Percentiles rank a stretch among this genome's conserved stretches.
phyloP scores from a whole-genome alignment of 2,797 vertebrate genomes.

The Aphelocoma californica region DNA sequence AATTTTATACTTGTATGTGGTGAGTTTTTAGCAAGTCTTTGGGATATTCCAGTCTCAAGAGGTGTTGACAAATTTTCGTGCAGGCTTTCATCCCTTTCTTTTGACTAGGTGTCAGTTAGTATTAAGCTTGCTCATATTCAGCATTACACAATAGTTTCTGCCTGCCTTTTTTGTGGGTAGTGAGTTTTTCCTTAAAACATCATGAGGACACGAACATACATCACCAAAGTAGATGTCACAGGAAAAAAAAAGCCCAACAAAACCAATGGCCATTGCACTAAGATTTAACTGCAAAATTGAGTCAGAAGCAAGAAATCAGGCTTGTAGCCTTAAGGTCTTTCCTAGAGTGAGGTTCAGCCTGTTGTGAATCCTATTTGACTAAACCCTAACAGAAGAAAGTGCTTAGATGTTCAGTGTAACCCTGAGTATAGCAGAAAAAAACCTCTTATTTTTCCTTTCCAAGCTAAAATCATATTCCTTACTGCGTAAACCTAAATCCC shows the following conservation, averaged over 20 bases:
- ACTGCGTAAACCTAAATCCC: background rate
- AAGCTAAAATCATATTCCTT: background rate
- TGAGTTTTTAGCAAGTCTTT: slow-evolving; percentile 5
- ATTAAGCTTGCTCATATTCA: background rate
- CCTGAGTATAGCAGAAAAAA: background rate
- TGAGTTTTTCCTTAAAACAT: background rate
- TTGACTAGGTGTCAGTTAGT: background rate
- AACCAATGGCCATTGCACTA: background rate
- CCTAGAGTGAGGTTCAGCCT: background rate
- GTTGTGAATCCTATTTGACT: background rate
- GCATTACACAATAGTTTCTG: background rate
- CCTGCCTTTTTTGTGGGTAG: background rate
- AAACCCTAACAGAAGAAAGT: background rate
- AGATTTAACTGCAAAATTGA: background rate
- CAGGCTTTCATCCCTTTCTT: background rate
- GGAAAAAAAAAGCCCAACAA: background rate
- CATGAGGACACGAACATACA: background rate
- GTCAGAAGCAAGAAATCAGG: background rate
- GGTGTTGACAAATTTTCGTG: background rate
- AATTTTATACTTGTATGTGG: background rate
- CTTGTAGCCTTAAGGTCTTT: background rate
- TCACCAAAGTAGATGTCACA: background rate
- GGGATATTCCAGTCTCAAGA: background rate
- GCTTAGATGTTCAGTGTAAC: background rate
- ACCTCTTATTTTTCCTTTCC: background rate